Evolutionary conservation across 2,797 vertebrate genomes (phyloP).

Genomic region (Pangasius djambal): DNA sequence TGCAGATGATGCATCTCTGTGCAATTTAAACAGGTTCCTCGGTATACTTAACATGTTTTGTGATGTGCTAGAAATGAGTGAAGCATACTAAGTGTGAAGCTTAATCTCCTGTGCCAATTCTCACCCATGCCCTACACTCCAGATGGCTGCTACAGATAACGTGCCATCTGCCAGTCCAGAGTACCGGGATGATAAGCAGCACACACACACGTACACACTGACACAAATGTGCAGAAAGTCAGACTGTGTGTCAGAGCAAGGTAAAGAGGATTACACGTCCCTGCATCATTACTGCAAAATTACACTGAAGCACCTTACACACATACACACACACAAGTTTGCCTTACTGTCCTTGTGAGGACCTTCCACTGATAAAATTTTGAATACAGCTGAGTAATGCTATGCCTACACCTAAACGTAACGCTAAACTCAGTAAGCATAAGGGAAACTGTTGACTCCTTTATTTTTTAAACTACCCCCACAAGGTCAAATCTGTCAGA

Average conservation of each 20-base stretch:
- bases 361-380: neutral
- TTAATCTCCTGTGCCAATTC: conserved; percentile 73
- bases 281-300: conserved; percentile 65
- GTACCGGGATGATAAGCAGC: conserved; percentile 68
- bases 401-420: neutral
- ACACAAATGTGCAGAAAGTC: conserved; percentile 68
- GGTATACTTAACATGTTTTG: neutral
- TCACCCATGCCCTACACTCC: conserved; percentile 71
- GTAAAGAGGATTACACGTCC: conserved; percentile 81
- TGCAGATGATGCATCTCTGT: neutral
- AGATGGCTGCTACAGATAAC: conserved; percentile 77
- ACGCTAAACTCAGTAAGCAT: neutral
- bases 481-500: neutral
- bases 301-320: conserved; percentile 21
- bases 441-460: neutral
- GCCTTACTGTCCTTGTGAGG: neutral
- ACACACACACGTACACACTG: conserved; percentile 72
- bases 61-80: conserved; percentile 38
- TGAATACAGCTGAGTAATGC: neutral
- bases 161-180: conserved; percentile 77
- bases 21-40: neutral
- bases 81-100: conserved; percentile 55
- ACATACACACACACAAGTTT: conserved; percentile 17
- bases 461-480: neutral
- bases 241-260: conserved; percentile 75